Percentiles rank a stretch among this genome's conserved stretches.
Evolutionary conservation across 2,797 vertebrate genomes (phyloP).

Genomic region (Cirrhinus mrigala): DNA sequence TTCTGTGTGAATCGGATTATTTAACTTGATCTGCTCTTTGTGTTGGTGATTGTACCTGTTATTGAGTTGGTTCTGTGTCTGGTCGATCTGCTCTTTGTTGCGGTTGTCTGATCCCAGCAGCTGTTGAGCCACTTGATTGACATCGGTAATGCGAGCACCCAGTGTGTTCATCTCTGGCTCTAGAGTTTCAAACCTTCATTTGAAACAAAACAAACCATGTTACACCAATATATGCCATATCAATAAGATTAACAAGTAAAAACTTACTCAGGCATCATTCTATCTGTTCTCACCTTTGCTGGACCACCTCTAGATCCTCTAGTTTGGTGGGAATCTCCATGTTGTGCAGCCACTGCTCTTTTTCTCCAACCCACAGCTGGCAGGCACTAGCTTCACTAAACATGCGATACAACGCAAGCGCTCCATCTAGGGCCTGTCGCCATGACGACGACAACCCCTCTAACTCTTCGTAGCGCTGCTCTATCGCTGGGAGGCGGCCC

Average conservation of each 20-base stretch:
- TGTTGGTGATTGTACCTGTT: conserved; percentile 77
- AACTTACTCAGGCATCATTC: neutral
- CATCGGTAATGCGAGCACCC: conserved; percentile 82
- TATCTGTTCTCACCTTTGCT: conserved; percentile 85
- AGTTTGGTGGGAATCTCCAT: conserved; percentile 91
- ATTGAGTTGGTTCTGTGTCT: conserved; percentile 88
- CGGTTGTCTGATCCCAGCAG: conserved; percentile 84
- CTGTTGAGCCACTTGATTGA: conserved; percentile 87
- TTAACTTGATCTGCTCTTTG: neutral
- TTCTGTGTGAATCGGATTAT: neutral
- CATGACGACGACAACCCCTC: conserved; percentile 81
- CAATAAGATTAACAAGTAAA: neutral
- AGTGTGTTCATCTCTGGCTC: conserved; percentile 95
- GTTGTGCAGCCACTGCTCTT: conserved; percentile 91
- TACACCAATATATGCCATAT: neutral
- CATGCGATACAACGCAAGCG: conserved; percentile 90
- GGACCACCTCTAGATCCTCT: conserved; percentile 95
- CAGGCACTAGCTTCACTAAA: conserved; percentile 94
- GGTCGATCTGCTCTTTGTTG: conserved; percentile 86
- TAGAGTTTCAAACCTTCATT: conserved; percentile 91
- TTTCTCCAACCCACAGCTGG: conserved; percentile 92
- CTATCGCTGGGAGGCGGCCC: conserved; percentile 83
- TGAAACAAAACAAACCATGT: conserved; percentile 22
- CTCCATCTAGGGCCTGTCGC: conserved; percentile 85
- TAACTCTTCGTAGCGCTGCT: conserved; percentile 86